Evolutionary conservation across 1,140 invertebrate genomes (phyloP), one percentile per base, ranked within the genome.

Genomic region (Branchinecta lynchi): DNA sequence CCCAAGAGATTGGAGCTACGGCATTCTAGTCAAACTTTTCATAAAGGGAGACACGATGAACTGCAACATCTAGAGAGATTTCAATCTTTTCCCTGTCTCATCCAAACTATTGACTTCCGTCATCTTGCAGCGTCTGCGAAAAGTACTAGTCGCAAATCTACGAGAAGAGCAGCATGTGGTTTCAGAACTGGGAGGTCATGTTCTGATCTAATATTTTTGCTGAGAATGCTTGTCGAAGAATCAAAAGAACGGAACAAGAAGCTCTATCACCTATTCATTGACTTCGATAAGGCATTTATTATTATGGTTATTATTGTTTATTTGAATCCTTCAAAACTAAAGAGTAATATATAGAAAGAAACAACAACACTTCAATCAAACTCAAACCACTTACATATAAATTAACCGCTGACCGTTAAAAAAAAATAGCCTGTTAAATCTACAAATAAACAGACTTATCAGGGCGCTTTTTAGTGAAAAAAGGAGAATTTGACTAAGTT

Each of bases 231-330:
- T 51, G 46, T 51, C 46, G 46, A 51, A 51, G 46, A 51, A 51
- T 51, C 46, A 51, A 51, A 51, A 51, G 46, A 51, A 51, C n/a
- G 46, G 46, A 51, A 51, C 46, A 51, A 51, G 46, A 51, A 51
- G 46, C 46, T 51, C 46, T 51, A 51, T n/a, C 46, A 9, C 46
- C 46, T 51, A 51, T 51, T 51, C 46, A 51, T 51, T 51, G 46
- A 51, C 46, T 51, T 51, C 9, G 46, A 51, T 9, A 51, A 51
- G 46, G 46, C 46, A 51, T n/a, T 51, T 51, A n/a, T n/a, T n/a
- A n/a, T n/a, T n/a, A n/a, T n/a, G n/a, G n/a, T n/a, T n/a, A n/a
- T n/a, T n/a, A n/a, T n/a, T n/a, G n/a, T n/a, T n/a, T n/a, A n/a
- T n/a, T n/a, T n/a, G n/a, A n/a, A n/a, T n/a, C n/a, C n/a, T n/a